These are phyloP conservation scores for Salvelinus namaycush DNA, from an alignment of 2,113 vertebrate species.

Conservation along the genomic window DNA sequence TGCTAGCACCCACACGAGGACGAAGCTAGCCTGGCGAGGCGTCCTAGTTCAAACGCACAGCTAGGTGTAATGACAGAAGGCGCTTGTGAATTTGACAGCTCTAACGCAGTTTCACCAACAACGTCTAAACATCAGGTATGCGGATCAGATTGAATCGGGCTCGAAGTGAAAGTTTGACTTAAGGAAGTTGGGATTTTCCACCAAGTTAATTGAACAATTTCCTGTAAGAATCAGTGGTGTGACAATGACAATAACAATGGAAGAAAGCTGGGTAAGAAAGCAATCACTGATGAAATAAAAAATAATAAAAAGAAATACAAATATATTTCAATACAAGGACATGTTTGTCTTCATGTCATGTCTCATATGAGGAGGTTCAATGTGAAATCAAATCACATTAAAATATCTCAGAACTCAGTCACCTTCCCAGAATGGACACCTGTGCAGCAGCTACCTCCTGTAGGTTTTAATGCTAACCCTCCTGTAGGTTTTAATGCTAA, in stretches of 20 bases:
- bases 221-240: not conserved
- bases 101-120: no score
- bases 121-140: no score
- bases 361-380: slow-evolving; percentile 45
- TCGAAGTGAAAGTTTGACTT: no score
- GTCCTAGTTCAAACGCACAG: no score
- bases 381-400: slow-evolving; percentile 63
- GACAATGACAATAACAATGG: not conserved
- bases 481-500: no score
- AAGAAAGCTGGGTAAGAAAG: no score
- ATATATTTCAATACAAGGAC: slow-evolving; percentile 17
- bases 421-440: slow-evolving; percentile 16
- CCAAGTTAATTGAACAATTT: slow-evolving; percentile 21
- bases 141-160: no score
- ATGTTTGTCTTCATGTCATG: slow-evolving; percentile 69
- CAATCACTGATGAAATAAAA: not conserved
- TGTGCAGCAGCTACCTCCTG: not conserved
- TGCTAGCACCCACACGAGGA: no score
- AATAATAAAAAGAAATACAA: not conserved
- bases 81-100: no score
- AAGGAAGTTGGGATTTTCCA: slow-evolving; percentile 13
- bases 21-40: no score
- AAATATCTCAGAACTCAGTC: slow-evolving; percentile 56
- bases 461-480: no score
- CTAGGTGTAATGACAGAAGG: no score